Conservation (phyloP, 2,888 invertebrate genomes). For the Lepidocyrtoides sp. region DNA sequence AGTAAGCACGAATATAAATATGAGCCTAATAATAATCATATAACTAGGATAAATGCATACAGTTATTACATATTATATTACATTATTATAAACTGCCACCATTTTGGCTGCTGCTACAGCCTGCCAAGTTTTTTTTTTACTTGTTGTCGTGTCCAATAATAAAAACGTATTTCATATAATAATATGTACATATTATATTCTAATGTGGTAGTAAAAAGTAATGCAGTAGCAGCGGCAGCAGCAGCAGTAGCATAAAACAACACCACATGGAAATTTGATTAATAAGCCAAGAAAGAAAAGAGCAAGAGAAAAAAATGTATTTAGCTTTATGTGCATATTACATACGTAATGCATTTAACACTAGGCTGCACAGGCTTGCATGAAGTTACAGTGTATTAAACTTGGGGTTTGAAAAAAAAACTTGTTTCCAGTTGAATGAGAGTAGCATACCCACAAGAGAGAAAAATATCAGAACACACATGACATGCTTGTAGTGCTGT, state of each 20-base stretch:
- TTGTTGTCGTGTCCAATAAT: conserved; percentile 69
- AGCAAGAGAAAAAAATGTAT: background rate
- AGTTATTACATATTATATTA: conserved; percentile 55
- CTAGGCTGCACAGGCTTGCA: conserved; percentile 9
- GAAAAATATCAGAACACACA: background rate
- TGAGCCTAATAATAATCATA: background rate
- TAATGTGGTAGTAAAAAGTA: background rate
- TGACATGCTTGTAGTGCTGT: background rate
- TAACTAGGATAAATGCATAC: background rate
- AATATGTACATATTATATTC: conserved; percentile 38
- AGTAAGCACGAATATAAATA: conserved; percentile 19
- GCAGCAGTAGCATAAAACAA: conserved; percentile 21
- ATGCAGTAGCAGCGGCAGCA: background rate
- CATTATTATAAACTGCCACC: conserved; percentile 31
- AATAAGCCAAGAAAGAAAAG: conserved; percentile 59
- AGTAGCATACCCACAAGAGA: background rate
- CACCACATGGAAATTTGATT: conserved; percentile 73
- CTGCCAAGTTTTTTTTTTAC: conserved; percentile 21
- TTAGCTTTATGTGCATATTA: background rate
- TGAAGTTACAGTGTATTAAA: conserved; percentile 7
- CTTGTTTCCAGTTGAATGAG: conserved; percentile 6
- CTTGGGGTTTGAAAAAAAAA: background rate
- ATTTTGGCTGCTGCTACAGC: conserved; percentile 10
- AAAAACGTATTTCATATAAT: no score
- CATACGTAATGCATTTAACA: conserved; percentile 42